Conservation (phyloP, 1,140 invertebrate genomes). For the Oryctes rhinoceros region DNA sequence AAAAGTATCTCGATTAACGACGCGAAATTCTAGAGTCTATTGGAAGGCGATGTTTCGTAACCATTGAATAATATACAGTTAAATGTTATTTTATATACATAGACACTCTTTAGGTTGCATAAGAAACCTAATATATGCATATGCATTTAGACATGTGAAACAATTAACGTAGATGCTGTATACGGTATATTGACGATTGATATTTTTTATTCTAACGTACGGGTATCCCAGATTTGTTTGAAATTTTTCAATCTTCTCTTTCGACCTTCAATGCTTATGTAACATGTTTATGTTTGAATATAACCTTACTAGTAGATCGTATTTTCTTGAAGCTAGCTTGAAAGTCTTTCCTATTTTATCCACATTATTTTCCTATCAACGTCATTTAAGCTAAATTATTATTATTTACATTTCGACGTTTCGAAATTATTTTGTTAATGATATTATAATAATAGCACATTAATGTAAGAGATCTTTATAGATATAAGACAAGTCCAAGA, state of each 20-base stretch:
- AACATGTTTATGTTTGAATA: not conserved
- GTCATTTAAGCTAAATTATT: too few species aligned
- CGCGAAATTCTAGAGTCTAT: not conserved
- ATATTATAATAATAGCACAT: too few species aligned
- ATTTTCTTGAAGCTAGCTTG: too few species aligned
- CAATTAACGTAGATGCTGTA: not conserved
- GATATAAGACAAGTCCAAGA: too few species aligned
- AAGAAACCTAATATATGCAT: not conserved
- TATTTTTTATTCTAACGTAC: not conserved
- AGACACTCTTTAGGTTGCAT: not conserved
- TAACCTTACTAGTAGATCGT: not conserved
- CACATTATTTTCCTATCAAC: too few species aligned
- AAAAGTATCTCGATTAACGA: constrained; percentile 3
- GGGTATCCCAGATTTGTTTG: not conserved
- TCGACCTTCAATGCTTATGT: not conserved
- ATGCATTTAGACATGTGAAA: not conserved
- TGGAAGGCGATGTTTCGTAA: not conserved
- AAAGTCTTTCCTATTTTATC: too few species aligned
- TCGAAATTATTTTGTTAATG: too few species aligned
- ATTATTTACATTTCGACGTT: too few species aligned
- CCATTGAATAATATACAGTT: not conserved
- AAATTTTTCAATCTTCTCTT: not conserved
- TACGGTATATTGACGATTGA: not conserved
- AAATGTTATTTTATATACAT: not conserved
- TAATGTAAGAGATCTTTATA: too few species aligned